Evolutionary conservation across 2,113 vertebrate genomes (phyloP).

Genomic region (Cyanistes caeruleus): DNA sequence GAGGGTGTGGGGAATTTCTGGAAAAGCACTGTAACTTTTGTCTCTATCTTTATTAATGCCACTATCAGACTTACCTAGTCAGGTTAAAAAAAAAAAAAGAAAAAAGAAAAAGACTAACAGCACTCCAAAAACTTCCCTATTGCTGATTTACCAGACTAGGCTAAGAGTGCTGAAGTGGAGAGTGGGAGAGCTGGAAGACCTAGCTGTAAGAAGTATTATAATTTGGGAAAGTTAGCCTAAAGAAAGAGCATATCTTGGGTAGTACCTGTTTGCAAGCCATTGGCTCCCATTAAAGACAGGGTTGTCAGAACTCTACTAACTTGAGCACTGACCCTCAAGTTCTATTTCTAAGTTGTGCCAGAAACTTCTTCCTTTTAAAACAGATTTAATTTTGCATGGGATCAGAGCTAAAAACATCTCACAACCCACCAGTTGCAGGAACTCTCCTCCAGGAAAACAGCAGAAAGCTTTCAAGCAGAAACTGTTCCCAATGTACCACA

Average conservation of each 20-base stretch:
- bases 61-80: not conserved
- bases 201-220: not conserved
- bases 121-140: not conserved
- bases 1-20: not conserved
- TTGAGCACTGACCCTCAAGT: not conserved
- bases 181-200: not conserved
- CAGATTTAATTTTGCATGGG: not conserved
- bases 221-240: not conserved
- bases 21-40: not conserved
- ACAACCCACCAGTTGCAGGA: not conserved
- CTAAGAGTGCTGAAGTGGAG: not conserved
- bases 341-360: not conserved
- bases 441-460: not conserved
- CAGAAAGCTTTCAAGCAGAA: not conserved
- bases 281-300: not conserved
- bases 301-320: not conserved
- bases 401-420: not conserved
- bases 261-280: not conserved
- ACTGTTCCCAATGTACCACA: not conserved
- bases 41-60: not conserved
- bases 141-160: not conserved
- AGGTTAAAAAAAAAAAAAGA: not conserved
- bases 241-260: not conserved
- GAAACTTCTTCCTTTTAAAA: not conserved
- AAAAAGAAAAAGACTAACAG: too few species aligned